phyloP scores from a whole-genome alignment of 2,797 vertebrate genomes.

The Chloroceryle inda region DNA sequence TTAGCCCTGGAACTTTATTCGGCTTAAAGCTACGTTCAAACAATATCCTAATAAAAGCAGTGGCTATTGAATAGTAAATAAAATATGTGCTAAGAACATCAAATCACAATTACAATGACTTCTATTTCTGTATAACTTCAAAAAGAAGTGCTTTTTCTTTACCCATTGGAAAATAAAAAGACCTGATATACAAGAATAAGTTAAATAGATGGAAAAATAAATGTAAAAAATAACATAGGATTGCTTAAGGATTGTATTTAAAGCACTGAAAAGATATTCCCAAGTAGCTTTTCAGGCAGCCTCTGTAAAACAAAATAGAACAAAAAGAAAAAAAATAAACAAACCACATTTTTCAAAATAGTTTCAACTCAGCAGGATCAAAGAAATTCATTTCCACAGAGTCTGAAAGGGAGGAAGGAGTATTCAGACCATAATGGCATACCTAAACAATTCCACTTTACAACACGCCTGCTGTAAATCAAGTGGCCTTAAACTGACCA shows the following conservation, averaged over 20 bases:
- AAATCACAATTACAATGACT: conserved; percentile 43
- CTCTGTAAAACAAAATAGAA: not conserved
- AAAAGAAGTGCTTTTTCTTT: conserved; percentile 34
- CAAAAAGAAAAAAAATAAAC: not conserved
- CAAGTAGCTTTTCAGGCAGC: not conserved
- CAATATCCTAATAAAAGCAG: conserved; percentile 60
- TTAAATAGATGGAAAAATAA: conserved; percentile 18
- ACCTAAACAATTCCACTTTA: not conserved
- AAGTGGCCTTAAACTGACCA: not conserved
- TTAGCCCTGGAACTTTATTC: conserved; percentile 29
- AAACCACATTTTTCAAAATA: not conserved
- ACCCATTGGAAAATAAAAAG: conserved; percentile 31
- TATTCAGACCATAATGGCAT: not conserved
- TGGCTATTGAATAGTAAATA: conserved; percentile 51
- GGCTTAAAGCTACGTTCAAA: conserved; percentile 34
- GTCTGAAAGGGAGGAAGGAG: not conserved
- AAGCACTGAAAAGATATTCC: not conserved
- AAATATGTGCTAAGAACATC: conserved; percentile 25
- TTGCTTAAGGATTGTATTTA: not conserved
- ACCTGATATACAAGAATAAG: not conserved
- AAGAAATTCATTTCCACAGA: not conserved
- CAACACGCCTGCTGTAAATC: not conserved
- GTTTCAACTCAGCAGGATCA: not conserved
- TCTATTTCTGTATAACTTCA: conserved; percentile 43
- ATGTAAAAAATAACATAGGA: not conserved